These are phyloP conservation scores for Willisornis vidua DNA, from an alignment of 2,113 vertebrate species.

Conservation along the genomic window DNA sequence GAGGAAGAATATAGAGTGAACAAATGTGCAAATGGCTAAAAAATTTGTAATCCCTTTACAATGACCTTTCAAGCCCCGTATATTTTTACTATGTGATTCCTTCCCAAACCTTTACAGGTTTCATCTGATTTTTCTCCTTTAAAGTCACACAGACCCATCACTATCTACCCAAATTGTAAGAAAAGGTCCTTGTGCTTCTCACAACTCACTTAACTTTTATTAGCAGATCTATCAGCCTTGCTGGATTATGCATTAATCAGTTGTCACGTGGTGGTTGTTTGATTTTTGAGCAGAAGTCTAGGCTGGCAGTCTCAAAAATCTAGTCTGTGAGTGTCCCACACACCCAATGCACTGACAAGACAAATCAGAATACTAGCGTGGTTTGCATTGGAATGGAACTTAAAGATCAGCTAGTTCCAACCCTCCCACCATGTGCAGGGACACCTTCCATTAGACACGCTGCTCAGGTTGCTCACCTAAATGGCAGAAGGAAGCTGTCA, in stretches of 20 bases:
- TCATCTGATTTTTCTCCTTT: background rate
- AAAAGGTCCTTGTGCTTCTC: background rate
- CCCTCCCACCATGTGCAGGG: too few relatives aligned
- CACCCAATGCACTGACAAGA: background rate
- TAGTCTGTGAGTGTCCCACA: fast-evolving
- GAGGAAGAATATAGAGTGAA: background rate
- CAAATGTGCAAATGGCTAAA: background rate
- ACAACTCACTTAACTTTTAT: background rate
- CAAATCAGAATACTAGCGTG: background rate
- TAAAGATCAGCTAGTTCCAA: background rate
- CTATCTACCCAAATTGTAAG: background rate
- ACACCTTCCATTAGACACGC: background rate
- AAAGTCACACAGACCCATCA: background rate
- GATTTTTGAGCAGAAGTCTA: background rate
- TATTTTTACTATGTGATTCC: background rate
- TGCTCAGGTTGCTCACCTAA: background rate
- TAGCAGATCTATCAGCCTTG: background rate
- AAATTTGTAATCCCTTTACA: background rate
- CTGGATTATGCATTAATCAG: background rate
- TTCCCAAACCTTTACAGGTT: background rate
- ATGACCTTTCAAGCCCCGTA: background rate
- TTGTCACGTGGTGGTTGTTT: background rate
- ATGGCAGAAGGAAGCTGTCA: background rate
- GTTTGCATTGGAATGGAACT: background rate
- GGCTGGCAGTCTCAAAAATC: background rate